These are phyloP conservation scores for Papilio dardanus DNA, from an alignment of 1,140 invertebrate species.

Conservation along the genomic window DNA sequence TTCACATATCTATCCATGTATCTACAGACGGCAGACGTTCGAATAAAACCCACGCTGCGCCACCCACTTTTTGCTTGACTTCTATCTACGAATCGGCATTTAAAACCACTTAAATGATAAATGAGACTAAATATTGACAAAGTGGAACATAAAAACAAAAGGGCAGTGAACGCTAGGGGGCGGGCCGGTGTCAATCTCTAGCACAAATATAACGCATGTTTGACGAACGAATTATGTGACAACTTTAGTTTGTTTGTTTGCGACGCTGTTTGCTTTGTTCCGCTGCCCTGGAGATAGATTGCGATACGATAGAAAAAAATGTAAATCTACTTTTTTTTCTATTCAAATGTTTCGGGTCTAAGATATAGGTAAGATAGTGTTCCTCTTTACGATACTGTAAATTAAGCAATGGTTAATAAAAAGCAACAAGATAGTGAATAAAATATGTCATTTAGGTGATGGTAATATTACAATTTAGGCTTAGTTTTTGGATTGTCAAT, in stretches of 20 bases:
- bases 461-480: too few relatives aligned
- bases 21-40: constrained; percentile 44
- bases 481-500: too few relatives aligned
- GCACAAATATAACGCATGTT: constrained; percentile 72
- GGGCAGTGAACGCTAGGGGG: constrained; percentile 51
- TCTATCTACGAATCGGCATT: constrained; percentile 58
- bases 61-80: constrained; percentile 61
- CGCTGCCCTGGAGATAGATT: constrained; percentile 49
- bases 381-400: background rate
- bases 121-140: constrained; percentile 78
- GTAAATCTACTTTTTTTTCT: too few relatives aligned
- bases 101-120: constrained; percentile 71
- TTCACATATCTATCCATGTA: constrained; percentile 46
- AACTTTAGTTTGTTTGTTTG: constrained; percentile 62
- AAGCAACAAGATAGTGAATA: background rate
- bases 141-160: constrained; percentile 68
- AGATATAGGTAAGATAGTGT: background rate
- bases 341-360: background rate
- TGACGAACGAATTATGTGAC: constrained; percentile 77
- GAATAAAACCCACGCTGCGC: constrained; percentile 50
- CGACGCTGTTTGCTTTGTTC: constrained; percentile 54
- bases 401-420: too few relatives aligned
- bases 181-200: constrained; percentile 72
- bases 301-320: constrained; percentile 49
- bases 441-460: too few relatives aligned